phyloP scores from a whole-genome alignment of 2,888 invertebrate species.

The Campopleginae sp. region DNA sequence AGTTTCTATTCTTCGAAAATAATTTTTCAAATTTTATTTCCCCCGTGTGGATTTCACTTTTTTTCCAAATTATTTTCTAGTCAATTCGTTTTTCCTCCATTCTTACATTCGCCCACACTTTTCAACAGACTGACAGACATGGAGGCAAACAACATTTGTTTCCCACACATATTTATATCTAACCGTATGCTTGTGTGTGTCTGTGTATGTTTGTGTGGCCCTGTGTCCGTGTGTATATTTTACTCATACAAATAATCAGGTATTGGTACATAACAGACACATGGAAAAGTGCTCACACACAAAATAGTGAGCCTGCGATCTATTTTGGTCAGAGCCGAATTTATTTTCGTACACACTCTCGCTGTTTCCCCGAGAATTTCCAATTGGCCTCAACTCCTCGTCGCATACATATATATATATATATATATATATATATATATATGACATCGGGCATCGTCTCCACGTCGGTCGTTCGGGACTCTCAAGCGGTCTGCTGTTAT shows the following conservation, averaged over 20 bases:
- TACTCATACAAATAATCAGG: not conserved
- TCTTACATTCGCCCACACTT: slow-evolving; percentile 6
- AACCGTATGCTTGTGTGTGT: not conserved
- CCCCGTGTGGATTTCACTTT: not conserved
- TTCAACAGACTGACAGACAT: slow-evolving; percentile 1
- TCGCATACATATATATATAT: not conserved
- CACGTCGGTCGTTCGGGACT: slow-evolving; percentile 12
- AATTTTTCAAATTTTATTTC: not conserved
- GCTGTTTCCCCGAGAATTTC: slow-evolving; percentile 69
- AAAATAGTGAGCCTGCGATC: slow-evolving; percentile 74
- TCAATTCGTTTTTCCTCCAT: not conserved
- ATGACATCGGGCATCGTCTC: slow-evolving; percentile 27
- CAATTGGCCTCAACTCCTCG: slow-evolving; percentile 60
- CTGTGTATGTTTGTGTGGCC: too few species aligned
- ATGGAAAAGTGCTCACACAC: slow-evolving; percentile 68
- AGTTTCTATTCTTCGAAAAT: not conserved
- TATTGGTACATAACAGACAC: slow-evolving; percentile 53
- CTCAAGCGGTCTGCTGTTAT: slow-evolving; percentile 29
- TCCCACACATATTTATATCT: slow-evolving; percentile 12
- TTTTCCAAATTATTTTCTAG: not conserved
- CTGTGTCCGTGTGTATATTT: not conserved
- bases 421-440: not conserved
- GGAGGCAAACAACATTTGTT: slow-evolving; percentile 18
- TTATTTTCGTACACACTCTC: slow-evolving; percentile 75
- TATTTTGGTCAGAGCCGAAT: slow-evolving; percentile 75